Base-by-base conservation (phyloP, 53 echinoderm and acorn worm species). In the Paracentrotus lividus region DNA sequence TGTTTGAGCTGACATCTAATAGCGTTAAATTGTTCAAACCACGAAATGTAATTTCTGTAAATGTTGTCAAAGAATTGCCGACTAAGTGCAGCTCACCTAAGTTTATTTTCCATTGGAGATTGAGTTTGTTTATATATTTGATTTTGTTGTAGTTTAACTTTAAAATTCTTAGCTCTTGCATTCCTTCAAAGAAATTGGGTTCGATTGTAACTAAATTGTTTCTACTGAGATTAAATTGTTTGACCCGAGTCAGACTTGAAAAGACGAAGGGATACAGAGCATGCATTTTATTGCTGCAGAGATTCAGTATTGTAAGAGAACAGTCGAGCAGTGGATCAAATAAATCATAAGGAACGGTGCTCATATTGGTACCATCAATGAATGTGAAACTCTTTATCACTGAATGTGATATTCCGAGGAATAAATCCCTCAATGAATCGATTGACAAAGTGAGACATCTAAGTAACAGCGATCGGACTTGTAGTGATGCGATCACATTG, bases 101-200 rank as follows among this genome's bases (percentile, higher is more conserved):
- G 13, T n/a, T 18, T 69, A 69, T 36, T 27, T 13, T 33, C 69
- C 69, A 69, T 33, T 27, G 10, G 1, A 32, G 31, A 31, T 68
- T 31, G 27, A 10, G 10, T 49, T 49, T 7, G 49, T 49, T 49
- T 49, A 10, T 49, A 44, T 47, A 12, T 81, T 81, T 81, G n/a
- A 81, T 81, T 15, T 45, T 8, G 26, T 81, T 81, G 26, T 0
- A 8, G 0, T 81, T 47, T 24, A 81, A 43, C 9, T 81, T 44
- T 47, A 81, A 81, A 10, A 81, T 24, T n/a, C 81, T 43, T 44
- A 81, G n/a, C 8, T 47, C 18, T 0, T n/a, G n/a, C 81, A 81
- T 81, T n/a, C 81, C 81, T 24, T 81, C 81, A 45, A 81, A 81
- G 47, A 44, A 81, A 47, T 45, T 47, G 6, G 81, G 47, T 81